These are phyloP conservation scores for Micronycteris hirsuta DNA, from an alignment of 2,113 vertebrate species.

Conservation along the genomic window DNA sequence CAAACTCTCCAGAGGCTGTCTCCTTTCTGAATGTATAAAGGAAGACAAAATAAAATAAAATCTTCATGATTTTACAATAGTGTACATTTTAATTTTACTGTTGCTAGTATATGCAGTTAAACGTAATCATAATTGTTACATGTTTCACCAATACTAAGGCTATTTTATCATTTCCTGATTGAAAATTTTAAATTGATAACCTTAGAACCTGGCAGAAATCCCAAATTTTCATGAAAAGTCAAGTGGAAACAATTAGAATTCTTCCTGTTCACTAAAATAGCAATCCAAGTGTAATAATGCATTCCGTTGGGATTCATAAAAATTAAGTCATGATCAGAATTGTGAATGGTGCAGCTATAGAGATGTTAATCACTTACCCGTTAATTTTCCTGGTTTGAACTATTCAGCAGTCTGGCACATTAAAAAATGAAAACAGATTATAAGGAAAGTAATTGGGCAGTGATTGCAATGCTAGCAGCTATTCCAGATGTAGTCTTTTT, in stretches of 20 bases:
- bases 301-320: not conserved
- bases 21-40: not conserved
- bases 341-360: not conserved
- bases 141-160: not conserved
- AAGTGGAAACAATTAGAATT: constrained; percentile 1
- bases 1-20: not conserved
- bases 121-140: not conserved
- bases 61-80: not conserved
- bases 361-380: not conserved
- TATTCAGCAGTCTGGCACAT: not conserved
- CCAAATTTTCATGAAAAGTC: not conserved
- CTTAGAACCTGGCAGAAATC: not conserved
- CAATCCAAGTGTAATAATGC: not conserved
- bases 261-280: not conserved
- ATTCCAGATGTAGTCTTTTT: not conserved
- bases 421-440: constrained; percentile 22
- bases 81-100: not conserved
- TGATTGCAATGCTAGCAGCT: not conserved
- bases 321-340: not conserved
- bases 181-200: not conserved
- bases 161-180: not conserved
- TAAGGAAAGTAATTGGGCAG: constrained; percentile 6
- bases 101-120: not conserved
- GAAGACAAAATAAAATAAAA: not conserved
- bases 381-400: constrained; percentile 6